Base-by-base conservation (phyloP, 2,888 invertebrate species). In the Linyphia triangularis region DNA sequence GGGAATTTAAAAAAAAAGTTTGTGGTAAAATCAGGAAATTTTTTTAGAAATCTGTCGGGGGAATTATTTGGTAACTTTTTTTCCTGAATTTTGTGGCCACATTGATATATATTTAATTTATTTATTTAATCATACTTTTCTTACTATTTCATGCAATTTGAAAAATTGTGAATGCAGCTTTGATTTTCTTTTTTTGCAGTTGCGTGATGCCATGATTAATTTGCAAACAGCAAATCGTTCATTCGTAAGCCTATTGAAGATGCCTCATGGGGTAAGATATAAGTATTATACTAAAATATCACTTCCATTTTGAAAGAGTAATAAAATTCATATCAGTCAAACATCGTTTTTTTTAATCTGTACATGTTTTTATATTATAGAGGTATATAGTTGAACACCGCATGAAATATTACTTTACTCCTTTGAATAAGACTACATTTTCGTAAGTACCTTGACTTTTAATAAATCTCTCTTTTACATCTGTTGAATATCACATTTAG, bases 181-280 rank as follows among this genome's bases (percentile, higher is more conserved):
- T n/a, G n/a, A n/a, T n/a, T n/a, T n/a, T n/a, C n/a, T 51, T 78
- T 63, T 63, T 22, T 91, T 91, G 57, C 90, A 92, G 92, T 81
- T 93, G 70, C 91, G 93, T 13, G 90, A 90, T 28, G 89, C 91
- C 1, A 93, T 93, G 93, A 92, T 93, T 28, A 91, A 92, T 89
- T 90, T 91, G 4, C 88, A 91, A 51, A 89, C 90, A 37, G 91
- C 91, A 63, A 90, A 57, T 3, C 81, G 85, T 30, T 79, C 81
- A 0, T 90, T 92, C 22, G 89, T 90, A 5, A 91, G 91, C 10
- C 91, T 91, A 69, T 91, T 91, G 16, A 88, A 91, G 5, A 90
- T 92, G 57, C 90, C 91, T 43, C 91, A 92, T 85, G 90, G 91
- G 91, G 92, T 92, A 90, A 37, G 26, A 28, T 59, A 0, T 61